Conservation (phyloP, 2,888 invertebrate genomes). For the Tetragnatha montana region DNA sequence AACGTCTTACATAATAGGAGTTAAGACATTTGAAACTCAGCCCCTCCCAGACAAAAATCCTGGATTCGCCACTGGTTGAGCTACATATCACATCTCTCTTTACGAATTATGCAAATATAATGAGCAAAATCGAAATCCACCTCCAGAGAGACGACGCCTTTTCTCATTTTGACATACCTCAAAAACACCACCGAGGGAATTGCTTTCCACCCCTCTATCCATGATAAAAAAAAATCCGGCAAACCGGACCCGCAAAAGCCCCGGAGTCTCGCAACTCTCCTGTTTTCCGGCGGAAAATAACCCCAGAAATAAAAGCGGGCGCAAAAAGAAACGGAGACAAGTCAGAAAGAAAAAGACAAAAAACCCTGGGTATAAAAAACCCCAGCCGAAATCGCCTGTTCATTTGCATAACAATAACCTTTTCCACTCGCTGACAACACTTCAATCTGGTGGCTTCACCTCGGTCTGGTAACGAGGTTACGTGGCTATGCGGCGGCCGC, state of each 20-base stretch:
- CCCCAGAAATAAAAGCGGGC: constrained; percentile 12
- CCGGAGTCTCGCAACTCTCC: constrained; percentile 12
- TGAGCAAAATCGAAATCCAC: constrained; percentile 12
- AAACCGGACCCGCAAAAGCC: neutral
- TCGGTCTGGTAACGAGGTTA: constrained; percentile 59
- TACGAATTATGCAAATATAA: constrained; percentile 39
- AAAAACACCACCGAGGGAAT: neutral
- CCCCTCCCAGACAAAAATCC: no score
- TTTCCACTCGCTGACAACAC: constrained; percentile 65
- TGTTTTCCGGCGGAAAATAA: constrained; percentile 29
- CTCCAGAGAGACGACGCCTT: constrained; percentile 2
- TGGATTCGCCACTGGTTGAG: no score
- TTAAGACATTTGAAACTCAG: no score
- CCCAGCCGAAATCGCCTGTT: constrained; percentile 56
- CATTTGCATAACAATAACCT: constrained; percentile 70
- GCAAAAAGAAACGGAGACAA: constrained; percentile 12
- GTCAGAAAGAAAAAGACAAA: neutral
- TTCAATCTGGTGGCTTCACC: constrained; percentile 65
- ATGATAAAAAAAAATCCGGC: neutral
- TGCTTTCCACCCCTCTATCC: neutral
- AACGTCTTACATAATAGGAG: no score
- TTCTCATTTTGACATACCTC: neutral
- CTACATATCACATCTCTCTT: no score
- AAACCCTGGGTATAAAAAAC: constrained; percentile 7
- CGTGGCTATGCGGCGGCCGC: constrained; percentile 46